Evolutionary conservation across 2,797 vertebrate genomes (phyloP).

Genomic region (Cyprinella venusta): DNA sequence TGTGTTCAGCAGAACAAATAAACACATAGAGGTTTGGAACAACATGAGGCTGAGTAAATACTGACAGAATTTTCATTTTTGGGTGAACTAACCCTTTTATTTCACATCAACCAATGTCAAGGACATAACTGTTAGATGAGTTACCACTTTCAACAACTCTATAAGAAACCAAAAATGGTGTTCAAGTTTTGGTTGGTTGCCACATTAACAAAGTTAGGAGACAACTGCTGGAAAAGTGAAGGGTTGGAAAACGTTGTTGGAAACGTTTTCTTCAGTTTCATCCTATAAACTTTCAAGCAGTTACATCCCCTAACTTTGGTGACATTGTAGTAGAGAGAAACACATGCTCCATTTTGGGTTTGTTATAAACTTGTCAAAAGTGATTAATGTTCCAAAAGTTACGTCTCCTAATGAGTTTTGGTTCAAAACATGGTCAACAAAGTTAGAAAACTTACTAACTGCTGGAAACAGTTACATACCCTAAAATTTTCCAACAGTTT

Average conservation of each 20-base stretch:
- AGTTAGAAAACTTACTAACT: neutral
- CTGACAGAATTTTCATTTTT: too few species aligned
- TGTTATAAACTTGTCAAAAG: slow-evolving; percentile 6
- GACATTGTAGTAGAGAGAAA: neutral
- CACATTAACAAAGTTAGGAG: neutral
- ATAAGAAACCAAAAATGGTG: neutral
- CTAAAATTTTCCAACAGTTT: neutral
- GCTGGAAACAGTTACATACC: neutral
- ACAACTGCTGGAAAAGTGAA: neutral
- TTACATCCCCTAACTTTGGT: neutral
- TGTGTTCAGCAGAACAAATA: too few species aligned
- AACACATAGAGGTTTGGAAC: too few species aligned
- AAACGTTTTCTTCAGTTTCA: neutral
- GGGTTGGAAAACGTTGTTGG: neutral
- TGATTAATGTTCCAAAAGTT: neutral
- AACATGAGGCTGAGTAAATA: too few species aligned
- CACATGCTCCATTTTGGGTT: neutral
- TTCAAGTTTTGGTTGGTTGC: neutral
- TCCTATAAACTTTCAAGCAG: neutral
- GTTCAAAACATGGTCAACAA: neutral
- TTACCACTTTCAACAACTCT: neutral
- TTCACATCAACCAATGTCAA: neutral
- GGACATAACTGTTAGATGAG: neutral
- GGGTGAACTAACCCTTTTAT: too few species aligned
- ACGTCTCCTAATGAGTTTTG: slow-evolving; percentile 2